A percentile compares a stretch with the other conserved stretches of the same genome.
Evolutionary conservation across 2,113 vertebrate species (phyloP).

Genomic region (Camelus dromedarius): DNA sequence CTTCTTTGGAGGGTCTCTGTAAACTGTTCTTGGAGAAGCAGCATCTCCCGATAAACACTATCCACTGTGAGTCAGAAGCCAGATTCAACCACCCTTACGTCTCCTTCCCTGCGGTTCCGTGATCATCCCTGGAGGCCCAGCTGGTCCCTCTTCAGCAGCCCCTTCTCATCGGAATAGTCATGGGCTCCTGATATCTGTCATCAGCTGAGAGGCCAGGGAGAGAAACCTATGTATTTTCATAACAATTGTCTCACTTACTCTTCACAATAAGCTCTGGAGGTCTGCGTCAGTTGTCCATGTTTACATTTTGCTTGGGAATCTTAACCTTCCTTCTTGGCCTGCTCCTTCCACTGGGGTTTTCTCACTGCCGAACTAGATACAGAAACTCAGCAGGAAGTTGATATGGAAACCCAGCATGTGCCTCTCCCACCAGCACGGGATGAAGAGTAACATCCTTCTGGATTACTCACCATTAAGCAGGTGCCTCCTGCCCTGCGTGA

Average conservation of each 20-base stretch:
- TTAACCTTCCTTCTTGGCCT: slow-evolving; percentile 46
- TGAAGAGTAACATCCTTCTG: slow-evolving; percentile 42
- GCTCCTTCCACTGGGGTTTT: slow-evolving; percentile 47
- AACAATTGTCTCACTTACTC: not conserved
- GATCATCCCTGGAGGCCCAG: not conserved
- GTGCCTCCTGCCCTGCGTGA: not conserved
- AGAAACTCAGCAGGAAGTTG: slow-evolving; percentile 66
- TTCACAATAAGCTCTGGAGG: slow-evolving; percentile 31
- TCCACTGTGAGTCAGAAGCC: not conserved
- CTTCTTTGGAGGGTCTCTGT: not conserved
- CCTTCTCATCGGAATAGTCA: not conserved
- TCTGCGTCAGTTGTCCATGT: not conserved
- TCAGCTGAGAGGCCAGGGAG: not conserved
- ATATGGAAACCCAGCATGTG: slow-evolving; percentile 65
- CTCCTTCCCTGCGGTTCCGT: not conserved
- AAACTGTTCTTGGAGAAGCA: not conserved
- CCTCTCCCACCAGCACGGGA: slow-evolving; percentile 21
- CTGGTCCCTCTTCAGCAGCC: not conserved
- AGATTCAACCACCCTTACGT: not conserved
- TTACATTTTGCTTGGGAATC: slow-evolving; percentile 54
- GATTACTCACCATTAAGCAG: slow-evolving; percentile 55
- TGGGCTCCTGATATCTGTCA: not conserved
- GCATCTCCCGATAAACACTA: not conserved
- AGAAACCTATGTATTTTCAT: not conserved
- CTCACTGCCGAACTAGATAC: slow-evolving; percentile 38